Conservation (phyloP, 2,797 vertebrate genomes). For the Lacerta agilis region DNA sequence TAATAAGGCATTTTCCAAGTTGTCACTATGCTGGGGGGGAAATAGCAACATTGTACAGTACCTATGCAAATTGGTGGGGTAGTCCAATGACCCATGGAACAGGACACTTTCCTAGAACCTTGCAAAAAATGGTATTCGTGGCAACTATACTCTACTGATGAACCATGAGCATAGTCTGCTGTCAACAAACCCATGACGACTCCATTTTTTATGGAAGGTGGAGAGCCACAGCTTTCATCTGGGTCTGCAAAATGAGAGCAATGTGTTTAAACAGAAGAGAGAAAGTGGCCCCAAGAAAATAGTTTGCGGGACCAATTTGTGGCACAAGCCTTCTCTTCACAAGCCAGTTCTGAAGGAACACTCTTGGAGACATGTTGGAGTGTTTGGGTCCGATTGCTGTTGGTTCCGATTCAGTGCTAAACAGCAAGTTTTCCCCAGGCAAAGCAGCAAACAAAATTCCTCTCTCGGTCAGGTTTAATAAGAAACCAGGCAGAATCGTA, state of each 20-base stretch:
- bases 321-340: too few species aligned
- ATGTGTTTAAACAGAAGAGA: background rate
- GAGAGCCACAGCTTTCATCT: conserved; percentile 67
- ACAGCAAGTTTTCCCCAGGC: too few species aligned
- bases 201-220: conserved; percentile 75
- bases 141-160: conserved; percentile 76
- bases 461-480: too few species aligned
- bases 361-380: too few species aligned
- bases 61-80: conserved; percentile 77
- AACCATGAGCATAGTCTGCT: conserved; percentile 70
- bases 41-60: conserved; percentile 44
- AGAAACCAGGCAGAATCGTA: too few species aligned
- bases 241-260: conserved; percentile 39
- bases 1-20: background rate
- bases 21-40: background rate
- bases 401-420: too few species aligned
- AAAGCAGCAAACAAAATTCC: too few species aligned
- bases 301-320: background rate
- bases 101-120: conserved; percentile 71
- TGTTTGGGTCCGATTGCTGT: too few species aligned
- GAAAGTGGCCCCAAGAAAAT: background rate
- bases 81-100: conserved; percentile 75
- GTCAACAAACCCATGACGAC: conserved; percentile 21
- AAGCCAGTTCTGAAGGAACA: too few species aligned
- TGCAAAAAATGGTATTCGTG: conserved; percentile 74